Conservation (phyloP, 2,888 invertebrate genomes). For the Xanthorhoe spadicearia region DNA sequence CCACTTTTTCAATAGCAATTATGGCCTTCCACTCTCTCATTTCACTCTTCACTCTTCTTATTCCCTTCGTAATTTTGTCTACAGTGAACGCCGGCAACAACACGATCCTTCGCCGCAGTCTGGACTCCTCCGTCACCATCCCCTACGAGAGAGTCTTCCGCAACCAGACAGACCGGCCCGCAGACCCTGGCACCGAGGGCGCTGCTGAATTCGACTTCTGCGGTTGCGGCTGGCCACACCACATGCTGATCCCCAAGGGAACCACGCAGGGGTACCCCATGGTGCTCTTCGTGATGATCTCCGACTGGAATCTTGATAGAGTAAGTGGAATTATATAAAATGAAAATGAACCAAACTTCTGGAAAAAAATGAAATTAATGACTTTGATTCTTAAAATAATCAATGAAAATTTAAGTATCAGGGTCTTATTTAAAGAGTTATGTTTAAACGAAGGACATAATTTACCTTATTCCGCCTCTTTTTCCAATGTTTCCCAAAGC, state of each 20-base stretch:
- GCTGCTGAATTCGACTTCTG: constrained; percentile 90
- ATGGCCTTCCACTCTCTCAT: background rate
- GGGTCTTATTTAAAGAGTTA: no score
- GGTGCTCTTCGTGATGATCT: constrained; percentile 91
- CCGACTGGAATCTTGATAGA: constrained; percentile 88
- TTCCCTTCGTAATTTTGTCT: background rate
- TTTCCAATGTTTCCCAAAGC: no score
- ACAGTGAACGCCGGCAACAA: constrained; percentile 85
- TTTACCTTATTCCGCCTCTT: no score
- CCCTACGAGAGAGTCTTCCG: constrained; percentile 93
- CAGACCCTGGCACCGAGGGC: constrained; percentile 75
- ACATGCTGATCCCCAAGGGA: constrained; percentile 91
- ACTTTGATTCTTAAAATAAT: no score
- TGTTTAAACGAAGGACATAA: no score
- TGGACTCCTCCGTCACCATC: constrained; percentile 91
- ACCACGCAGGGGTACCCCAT: constrained; percentile 86
- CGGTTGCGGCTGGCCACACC: constrained; percentile 95
- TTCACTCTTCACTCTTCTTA: background rate
- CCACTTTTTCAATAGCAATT: no score
- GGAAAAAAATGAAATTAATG: no score
- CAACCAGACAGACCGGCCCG: constrained; percentile 86
- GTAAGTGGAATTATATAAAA: constrained; percentile 66
- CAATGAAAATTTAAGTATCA: no score
- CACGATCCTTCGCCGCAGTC: constrained; percentile 86
- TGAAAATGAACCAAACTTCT: background rate